These are phyloP conservation scores for Platycheirus rosarum DNA, from an alignment of 2,888 invertebrate genomes.

Conservation along the genomic window DNA sequence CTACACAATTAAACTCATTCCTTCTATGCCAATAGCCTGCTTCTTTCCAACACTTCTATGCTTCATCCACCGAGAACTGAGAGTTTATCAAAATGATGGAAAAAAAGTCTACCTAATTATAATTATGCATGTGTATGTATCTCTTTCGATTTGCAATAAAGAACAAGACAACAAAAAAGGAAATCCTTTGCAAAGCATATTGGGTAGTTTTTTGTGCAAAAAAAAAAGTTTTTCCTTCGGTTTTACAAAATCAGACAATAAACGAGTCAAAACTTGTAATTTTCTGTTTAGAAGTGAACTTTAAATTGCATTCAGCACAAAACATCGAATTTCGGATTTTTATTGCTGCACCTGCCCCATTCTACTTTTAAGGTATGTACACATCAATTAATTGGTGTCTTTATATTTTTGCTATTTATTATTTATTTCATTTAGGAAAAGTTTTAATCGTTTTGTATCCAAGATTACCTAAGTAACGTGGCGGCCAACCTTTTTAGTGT, in stretches of 20 bases:
- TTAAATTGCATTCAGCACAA: conserved; percentile 6
- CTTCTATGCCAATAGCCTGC: conserved; percentile 33
- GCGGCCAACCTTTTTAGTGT: too few species aligned
- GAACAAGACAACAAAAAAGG: conserved; percentile 45
- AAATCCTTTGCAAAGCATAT: conserved; percentile 46
- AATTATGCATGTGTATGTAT: conserved; percentile 69
- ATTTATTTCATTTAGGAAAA: too few species aligned
- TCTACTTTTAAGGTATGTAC: conserved; percentile 28
- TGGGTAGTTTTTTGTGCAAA: conserved; percentile 43
- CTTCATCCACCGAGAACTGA: conserved; percentile 29
- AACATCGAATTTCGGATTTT: conserved; percentile 16
- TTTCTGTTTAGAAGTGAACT: neutral
- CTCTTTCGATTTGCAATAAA: conserved; percentile 69
- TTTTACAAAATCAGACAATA: too few species aligned
- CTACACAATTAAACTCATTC: conserved; percentile 64
- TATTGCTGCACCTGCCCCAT: conserved; percentile 19
- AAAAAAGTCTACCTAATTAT: conserved; percentile 48
- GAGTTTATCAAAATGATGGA: conserved; percentile 35
- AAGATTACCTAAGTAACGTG: too few species aligned
- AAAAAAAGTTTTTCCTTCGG: conserved; percentile 15
- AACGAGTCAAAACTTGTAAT: too few species aligned
- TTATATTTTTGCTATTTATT: too few species aligned
- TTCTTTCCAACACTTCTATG: conserved; percentile 44
- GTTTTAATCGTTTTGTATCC: too few species aligned
- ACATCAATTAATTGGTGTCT: conserved; percentile 1